Base-by-base conservation (phyloP, 2,888 invertebrate genomes). In the Hemaris fuciformis region DNA sequence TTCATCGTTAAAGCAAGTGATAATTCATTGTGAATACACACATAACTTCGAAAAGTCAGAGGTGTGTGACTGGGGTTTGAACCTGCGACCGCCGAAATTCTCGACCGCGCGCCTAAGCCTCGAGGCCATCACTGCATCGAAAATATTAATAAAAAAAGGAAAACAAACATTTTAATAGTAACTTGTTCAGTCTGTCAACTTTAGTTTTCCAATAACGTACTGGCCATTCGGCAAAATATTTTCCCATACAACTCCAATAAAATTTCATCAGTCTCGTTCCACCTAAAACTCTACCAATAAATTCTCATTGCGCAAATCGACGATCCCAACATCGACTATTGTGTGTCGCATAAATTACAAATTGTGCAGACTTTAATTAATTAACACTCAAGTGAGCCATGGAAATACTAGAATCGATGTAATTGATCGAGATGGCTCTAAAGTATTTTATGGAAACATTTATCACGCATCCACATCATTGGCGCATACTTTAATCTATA, bases 351-450 rank as follows among this genome's bases (percentile, higher is more conserved):
- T 48, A 60, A 60, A 38, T 31, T 48, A 60, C 25, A 46, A 38
- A 25, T 60, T 23, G 38, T 25, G 38, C 56, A 38, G 48, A 57
- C 62, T 48, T 64, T 68, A 68, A 71, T 73, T 73, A 68, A 73
- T 70, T 70, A 68, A 62, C 58, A 68, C 65, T 70, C 60, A 43
- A 20, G 68, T 53, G 64, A 67, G 64, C 64, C 59, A 63, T 62
- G 61, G 68, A 72, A 66, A 63, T 72, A 66, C 65, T 64, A 62
- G 59, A 64, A 62, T 57, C 71, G 62, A 59, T 66, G 69, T 79
- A 81, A 81, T 79, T 74, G 77, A 66, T 66, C 63, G 67, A 69
- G 70, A 73, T 72, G 66, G 66, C 66, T 65, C 45, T 22, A 68
- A 68, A 61, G 68, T 62, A 61, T 67, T 64, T 63, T 62, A 64